A percentile compares a stretch with the other conserved stretches of the same genome.
Evolutionary conservation across 23 tunicate species (phyloP).

Genomic region (Ciona savignyi): DNA sequence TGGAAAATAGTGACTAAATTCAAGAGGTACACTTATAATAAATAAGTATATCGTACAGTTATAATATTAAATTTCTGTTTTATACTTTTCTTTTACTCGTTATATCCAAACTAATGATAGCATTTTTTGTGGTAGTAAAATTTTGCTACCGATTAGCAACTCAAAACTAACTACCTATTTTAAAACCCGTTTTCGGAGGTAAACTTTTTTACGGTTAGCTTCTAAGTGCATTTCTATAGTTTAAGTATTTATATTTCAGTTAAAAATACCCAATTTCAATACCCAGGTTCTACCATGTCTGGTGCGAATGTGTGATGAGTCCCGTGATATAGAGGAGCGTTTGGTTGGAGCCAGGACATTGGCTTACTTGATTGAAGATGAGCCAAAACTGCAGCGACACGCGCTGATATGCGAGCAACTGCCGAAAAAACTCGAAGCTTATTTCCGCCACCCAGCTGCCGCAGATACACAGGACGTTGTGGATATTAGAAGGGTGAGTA

Average conservation of each 20-base stretch:
- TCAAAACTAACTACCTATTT: too few relatives aligned
- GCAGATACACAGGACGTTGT: conserved; percentile 35
- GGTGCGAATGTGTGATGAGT: conserved; percentile 77
- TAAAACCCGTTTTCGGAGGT: not conserved
- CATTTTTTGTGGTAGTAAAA: too few relatives aligned
- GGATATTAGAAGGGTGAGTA: conserved; percentile 38
- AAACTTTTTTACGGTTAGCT: too few relatives aligned
- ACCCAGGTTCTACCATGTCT: conserved; percentile 75
- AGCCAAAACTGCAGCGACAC: conserved; percentile 68
- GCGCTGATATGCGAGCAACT: conserved; percentile 77
- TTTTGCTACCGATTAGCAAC: too few relatives aligned
- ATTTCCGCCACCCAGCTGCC: conserved; percentile 44
- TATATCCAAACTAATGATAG: too few relatives aligned
- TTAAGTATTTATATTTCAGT: not conserved
- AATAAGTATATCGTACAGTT: too few relatives aligned
- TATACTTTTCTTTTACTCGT: too few relatives aligned
- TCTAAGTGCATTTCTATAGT: too few relatives aligned
- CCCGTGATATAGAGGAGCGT: conserved; percentile 37
- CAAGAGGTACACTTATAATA: too few relatives aligned
- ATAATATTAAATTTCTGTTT: too few relatives aligned
- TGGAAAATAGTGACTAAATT: too few relatives aligned
- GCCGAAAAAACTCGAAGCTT: conserved; percentile 56
- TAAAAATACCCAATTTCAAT: not conserved
- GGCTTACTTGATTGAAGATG: conserved; percentile 55
- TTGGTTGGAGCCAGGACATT: conserved; percentile 62